Evolutionary conservation across 2,888 invertebrate genomes (phyloP).

Genomic region (Microdon myrmicae): DNA sequence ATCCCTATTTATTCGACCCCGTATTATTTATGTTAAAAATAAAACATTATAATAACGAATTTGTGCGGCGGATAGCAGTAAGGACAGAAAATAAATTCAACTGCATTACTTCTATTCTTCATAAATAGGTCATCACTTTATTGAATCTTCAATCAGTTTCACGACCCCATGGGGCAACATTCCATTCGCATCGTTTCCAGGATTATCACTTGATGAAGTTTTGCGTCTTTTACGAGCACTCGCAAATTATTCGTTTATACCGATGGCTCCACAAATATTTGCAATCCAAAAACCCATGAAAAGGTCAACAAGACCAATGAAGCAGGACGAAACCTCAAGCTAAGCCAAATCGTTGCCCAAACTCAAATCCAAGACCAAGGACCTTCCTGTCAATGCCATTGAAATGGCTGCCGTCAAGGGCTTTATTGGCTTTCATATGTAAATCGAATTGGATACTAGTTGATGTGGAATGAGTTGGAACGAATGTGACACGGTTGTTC

Average conservation of each 20-base stretch:
- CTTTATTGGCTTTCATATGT: conserved; percentile 42
- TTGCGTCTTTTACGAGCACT: conserved; percentile 34
- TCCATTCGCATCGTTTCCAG: too few relatives aligned
- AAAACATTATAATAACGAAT: too few relatives aligned
- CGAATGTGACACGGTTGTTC: conserved; percentile 2
- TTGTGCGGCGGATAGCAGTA: too few relatives aligned
- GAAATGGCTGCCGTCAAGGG: conserved; percentile 23
- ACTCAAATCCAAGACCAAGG: conserved; percentile 10
- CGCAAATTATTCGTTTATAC: conserved; percentile 32
- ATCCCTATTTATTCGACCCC: too few relatives aligned
- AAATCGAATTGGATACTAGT: conserved; percentile 29
- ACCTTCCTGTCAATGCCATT: conserved; percentile 18
- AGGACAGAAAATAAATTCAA: too few relatives aligned
- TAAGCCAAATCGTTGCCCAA: too few relatives aligned
- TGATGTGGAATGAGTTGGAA: conserved; percentile 16
- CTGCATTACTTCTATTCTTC: too few relatives aligned
- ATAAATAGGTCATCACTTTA: too few relatives aligned
- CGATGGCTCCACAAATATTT: conserved; percentile 37
- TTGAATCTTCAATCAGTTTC: too few relatives aligned
- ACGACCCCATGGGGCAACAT: too few relatives aligned
- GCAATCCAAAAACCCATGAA: conserved; percentile 36
- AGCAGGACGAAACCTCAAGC: too few relatives aligned
- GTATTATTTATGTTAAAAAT: too few relatives aligned
- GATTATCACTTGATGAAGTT: conserved; percentile 41
- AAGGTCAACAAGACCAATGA: conserved; percentile 31